phyloP scores from a whole-genome alignment of 2,113 vertebrate genomes.

The Australoheros scitulus region DNA sequence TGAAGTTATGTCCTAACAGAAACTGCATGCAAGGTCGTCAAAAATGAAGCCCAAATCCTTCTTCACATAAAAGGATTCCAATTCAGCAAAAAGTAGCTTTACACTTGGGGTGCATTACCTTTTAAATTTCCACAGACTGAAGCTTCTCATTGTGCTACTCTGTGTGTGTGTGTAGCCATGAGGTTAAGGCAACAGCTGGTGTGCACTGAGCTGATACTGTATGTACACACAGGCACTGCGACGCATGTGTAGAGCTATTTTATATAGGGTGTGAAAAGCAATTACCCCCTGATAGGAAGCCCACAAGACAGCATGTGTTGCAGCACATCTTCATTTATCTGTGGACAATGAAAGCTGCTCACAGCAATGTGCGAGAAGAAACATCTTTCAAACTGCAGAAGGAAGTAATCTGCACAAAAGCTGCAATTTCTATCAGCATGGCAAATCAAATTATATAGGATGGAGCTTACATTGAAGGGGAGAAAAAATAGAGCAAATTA shows the following conservation, averaged over 20 bases:
- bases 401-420: not conserved
- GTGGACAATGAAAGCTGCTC: not conserved
- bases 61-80: not conserved
- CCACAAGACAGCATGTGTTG: not conserved
- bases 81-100: not conserved
- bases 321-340: constrained; percentile 2
- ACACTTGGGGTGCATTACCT: not conserved
- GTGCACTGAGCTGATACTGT: constrained; percentile 13
- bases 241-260: constrained; percentile 16
- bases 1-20: not conserved
- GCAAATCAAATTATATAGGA: constrained; percentile 51
- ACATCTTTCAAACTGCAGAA: not conserved
- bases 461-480: not conserved
- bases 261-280: constrained; percentile 35
- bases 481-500: constrained; percentile 32
- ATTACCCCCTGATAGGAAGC: constrained; percentile 26
- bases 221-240: constrained; percentile 1
- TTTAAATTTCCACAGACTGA: not conserved
- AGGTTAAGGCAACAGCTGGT: constrained; percentile 46
- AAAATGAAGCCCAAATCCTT: not conserved
- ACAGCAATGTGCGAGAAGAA: not conserved
- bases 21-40: not conserved
- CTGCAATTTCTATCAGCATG: constrained; percentile 15
- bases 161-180: not conserved
- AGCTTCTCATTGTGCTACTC: not conserved